Evolutionary conservation across 2,888 invertebrate species (phyloP), one percentile per base, ranked within the genome.

Genomic region (Lasius platythorax): DNA sequence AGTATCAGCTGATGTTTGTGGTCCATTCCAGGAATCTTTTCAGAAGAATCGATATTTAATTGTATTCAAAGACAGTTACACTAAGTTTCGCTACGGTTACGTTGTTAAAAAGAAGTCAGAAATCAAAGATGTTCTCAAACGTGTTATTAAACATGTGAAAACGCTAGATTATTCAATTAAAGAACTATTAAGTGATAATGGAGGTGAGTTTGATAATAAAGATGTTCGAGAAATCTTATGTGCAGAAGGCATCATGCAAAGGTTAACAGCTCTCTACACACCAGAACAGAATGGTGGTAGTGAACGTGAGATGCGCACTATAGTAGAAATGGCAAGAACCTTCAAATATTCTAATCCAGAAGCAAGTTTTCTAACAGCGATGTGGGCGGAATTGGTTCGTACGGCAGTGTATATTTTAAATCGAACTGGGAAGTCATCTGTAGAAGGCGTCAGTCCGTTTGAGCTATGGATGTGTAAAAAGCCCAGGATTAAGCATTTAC

Each of bases 141-240:
- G n/a, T n/a, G n/a, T n/a, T n/a, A n/a, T n/a, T n/a, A n/a, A n/a
- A n/a, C n/a, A n/a, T n/a, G n/a, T n/a, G n/a, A n/a, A n/a, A n/a
- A n/a, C n/a, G n/a, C n/a, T n/a, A n/a, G n/a, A n/a, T n/a, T n/a
- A 67, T 23, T 23, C 5, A 67, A 11, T 67, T 1, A 67, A 46
- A 3, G 46, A 67, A 68, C 28, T 67, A 15, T 28, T 68, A 3
- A 68, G 30, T 30, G 30, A 68, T 15, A 46, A 68, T 30, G 30
- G 67, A 1, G 66, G 46, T 28, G 46, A 68, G 15, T 68, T 68
- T 30, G 67, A 68, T 18, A 68, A 68, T 18, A 28, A 68, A 46
- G 8, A 43, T 15, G 46, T 68, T 3, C 46, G n/a, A 18, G 46
- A 46, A 18, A 46, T 30, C 28, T 28, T 68, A 28, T 28, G 15